phyloP scores from a whole-genome alignment of 2,113 vertebrate species.

The Pollachius pollachius region DNA sequence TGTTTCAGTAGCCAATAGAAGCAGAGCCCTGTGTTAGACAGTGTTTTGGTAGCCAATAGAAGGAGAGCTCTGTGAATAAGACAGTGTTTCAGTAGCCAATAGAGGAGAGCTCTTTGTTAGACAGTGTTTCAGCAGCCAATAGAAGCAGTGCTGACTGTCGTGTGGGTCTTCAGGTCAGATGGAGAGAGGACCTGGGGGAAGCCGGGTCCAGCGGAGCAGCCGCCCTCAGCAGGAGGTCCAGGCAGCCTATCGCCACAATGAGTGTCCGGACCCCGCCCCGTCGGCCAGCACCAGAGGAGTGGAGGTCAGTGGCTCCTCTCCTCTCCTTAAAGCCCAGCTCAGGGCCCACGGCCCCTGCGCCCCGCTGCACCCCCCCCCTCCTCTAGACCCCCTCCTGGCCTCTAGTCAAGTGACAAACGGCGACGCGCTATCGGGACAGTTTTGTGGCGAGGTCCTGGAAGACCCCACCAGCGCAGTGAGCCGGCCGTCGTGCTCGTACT shows the following conservation, averaged over 20 bases:
- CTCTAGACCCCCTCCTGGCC: conserved; percentile 47
- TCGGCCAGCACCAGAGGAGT: conserved; percentile 47
- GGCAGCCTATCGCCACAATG: conserved; percentile 20
- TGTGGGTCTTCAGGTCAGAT: conserved; percentile 44
- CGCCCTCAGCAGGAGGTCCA: not conserved
- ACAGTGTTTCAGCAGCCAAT: too few relatives aligned
- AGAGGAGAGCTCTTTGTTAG: too few relatives aligned
- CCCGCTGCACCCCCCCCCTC: conserved; percentile 15
- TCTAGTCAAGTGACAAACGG: conserved; percentile 42
- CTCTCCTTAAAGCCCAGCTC: conserved; percentile 66
- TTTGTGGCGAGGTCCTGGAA: conserved; percentile 30
- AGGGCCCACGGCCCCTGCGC: conserved; percentile 39
- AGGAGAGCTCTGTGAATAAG: too few relatives aligned
- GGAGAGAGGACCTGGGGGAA: conserved; percentile 25
- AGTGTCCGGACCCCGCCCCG: conserved; percentile 9
- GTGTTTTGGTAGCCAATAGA: too few relatives aligned
- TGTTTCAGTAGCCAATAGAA: too few relatives aligned
- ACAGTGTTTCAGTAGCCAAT: too few relatives aligned
- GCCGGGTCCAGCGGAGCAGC: conserved; percentile 11
- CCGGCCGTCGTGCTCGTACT: conserved; percentile 36
- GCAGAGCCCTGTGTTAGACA: not conserved
- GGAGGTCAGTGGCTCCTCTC: conserved; percentile 77
- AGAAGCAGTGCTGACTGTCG: not conserved
- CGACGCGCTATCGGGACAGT: conserved; percentile 46
- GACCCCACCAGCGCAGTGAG: conserved; percentile 4